Base-by-base conservation (phyloP, 2,797 vertebrate species). In the Melanotaenia boesemani region DNA sequence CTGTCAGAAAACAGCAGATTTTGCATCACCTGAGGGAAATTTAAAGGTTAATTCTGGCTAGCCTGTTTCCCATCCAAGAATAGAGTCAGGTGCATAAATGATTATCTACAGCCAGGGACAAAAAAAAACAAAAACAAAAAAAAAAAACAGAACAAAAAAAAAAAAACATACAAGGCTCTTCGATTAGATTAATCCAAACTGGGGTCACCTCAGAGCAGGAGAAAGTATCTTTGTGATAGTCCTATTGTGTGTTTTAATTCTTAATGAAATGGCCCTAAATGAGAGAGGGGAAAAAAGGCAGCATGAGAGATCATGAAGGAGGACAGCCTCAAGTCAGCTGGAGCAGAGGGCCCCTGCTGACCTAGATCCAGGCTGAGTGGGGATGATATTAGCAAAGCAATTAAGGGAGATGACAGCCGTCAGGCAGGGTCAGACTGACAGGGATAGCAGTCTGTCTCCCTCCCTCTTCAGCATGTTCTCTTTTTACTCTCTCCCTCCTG, bases 351-450 rank as follows among this genome's bases (percentile, higher is more conserved):
- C 88, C 86, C 86, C 80, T 44, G 81, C 91, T 92, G 92, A 93
- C 93, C 93, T 86, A 93, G 84, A 93, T 95, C 85, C 90, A 86
- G 85, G 81, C 89, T 89, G 86, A 91, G 91, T 84, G 87, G 89
- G 87, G 87, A 92, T 88, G 91, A 89, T 91, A 93, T 93, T 94
- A 93, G 90, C 93, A 85, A 90, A 91, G 93, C 94, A 94, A 94
- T 95, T 94, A 94, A 93, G 85, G 85, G 87, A 94, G 94, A 93
- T 92, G 92, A 94, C 93, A 94, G 92, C 88, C 89, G 80, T 94
- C 90, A 92, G 87, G 87, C 88, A 86, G 86, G 88, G 89, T 88
- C 86, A 82, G 85, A 89, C 87, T 91, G 93, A 93, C 89, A 87
- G 88, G 90, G 85, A 93, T 82, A 88, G 89, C 81, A 78, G 67